phyloP scores from a whole-genome alignment of 2,888 invertebrate genomes.

The Drosophila heteroneura region DNA sequence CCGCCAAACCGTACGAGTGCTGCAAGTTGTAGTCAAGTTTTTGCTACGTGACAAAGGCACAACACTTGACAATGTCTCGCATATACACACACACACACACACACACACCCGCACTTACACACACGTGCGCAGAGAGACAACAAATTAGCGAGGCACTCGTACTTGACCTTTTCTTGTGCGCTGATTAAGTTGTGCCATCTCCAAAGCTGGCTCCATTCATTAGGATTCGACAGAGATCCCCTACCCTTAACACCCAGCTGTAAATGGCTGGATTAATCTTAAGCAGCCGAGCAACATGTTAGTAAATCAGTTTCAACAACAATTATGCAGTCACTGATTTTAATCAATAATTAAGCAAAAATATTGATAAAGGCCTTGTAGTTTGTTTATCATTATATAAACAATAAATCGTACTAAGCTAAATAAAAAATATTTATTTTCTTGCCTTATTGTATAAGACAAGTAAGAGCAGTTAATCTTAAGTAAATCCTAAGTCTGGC shows the following conservation, averaged over 20 bases:
- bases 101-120: slow-evolving; percentile 20
- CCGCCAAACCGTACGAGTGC: slow-evolving; percentile 55
- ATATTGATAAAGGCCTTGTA: neutral
- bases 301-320: neutral
- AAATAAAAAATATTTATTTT: neutral
- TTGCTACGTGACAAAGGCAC: slow-evolving; percentile 77
- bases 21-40: slow-evolving; percentile 67
- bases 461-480: neutral
- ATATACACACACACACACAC: slow-evolving; percentile 22
- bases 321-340: neutral
- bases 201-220: slow-evolving; percentile 34
- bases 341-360: neutral
- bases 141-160: slow-evolving; percentile 73
- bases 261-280: slow-evolving; percentile 11
- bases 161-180: slow-evolving; percentile 72
- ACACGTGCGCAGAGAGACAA: slow-evolving; percentile 51
- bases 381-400: neutral
- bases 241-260: slow-evolving; percentile 8
- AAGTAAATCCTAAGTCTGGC: neutral
- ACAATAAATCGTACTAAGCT: neutral
- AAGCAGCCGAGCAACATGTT: neutral
- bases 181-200: slow-evolving; percentile 69
- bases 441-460: neutral
- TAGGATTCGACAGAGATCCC: slow-evolving; percentile 21
- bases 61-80: slow-evolving; percentile 72